phyloP scores from a whole-genome alignment of 2,888 invertebrate genomes.

The Rhyacophila evoluta region DNA sequence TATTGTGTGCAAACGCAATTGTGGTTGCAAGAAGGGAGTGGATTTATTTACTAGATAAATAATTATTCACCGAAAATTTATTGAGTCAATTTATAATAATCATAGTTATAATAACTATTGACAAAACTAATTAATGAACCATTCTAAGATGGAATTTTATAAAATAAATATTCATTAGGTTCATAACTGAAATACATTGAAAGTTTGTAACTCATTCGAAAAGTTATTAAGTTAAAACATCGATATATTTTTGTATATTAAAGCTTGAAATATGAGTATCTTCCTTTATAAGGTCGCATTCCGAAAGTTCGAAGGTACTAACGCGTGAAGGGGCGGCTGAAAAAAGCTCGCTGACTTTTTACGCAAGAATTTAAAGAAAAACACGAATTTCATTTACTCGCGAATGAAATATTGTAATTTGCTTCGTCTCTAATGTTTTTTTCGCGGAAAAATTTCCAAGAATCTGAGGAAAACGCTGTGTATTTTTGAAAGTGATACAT shows the following conservation, averaged over 20 bases:
- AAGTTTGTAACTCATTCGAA: too few relatives aligned
- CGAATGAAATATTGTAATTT: background rate
- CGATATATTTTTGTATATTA: background rate
- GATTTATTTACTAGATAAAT: too few relatives aligned
- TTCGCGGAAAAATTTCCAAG: background rate
- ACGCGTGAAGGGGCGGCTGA: background rate
- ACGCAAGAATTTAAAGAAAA: background rate
- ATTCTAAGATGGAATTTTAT: too few relatives aligned
- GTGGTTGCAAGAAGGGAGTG: too few relatives aligned
- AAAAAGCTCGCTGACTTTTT: background rate
- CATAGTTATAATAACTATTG: too few relatives aligned
- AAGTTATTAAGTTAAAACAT: too few relatives aligned
- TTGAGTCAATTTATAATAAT: too few relatives aligned
- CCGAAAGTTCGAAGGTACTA: background rate
- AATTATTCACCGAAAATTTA: too few relatives aligned
- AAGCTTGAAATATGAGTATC: background rate
- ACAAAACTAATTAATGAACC: too few relatives aligned
- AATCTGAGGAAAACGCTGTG: background rate
- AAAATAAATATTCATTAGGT: too few relatives aligned
- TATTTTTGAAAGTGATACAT: background rate
- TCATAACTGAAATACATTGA: too few relatives aligned
- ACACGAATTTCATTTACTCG: background rate
- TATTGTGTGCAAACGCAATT: too few relatives aligned
- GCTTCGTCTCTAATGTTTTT: background rate
- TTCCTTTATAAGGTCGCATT: background rate